Conservation (phyloP, 1,140 invertebrate genomes). For the Platorchestia sp. region DNA sequence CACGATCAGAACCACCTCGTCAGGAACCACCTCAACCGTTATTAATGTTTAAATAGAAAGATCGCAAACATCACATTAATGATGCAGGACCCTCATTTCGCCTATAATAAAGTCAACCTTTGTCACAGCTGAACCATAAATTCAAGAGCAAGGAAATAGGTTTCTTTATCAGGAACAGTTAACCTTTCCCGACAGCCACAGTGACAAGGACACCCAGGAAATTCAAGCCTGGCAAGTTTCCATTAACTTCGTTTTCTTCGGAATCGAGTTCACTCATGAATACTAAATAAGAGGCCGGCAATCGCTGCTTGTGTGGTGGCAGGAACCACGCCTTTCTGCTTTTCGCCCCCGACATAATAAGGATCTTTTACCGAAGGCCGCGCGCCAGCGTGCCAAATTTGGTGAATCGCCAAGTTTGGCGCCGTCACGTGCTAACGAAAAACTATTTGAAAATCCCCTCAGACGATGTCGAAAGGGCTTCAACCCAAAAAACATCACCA, state of each 20-base stretch:
- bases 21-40: too few relatives aligned
- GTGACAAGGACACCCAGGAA: slow-evolving; percentile 6
- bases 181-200: slow-evolving; percentile 16
- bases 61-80: too few relatives aligned
- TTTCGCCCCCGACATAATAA: slow-evolving; percentile 11
- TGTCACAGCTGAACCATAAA: background rate
- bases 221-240: background rate
- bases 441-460: too few relatives aligned
- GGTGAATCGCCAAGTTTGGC: background rate
- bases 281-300: background rate
- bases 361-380: slow-evolving; percentile 37
- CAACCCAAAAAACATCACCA: background rate
- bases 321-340: slow-evolving; percentile 26
- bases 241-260: slow-evolving; percentile 20
- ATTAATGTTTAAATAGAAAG: too few relatives aligned
- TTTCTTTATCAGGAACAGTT: background rate
- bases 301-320: background rate
- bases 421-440: too few relatives aligned
- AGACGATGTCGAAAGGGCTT: too few relatives aligned
- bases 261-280: slow-evolving; percentile 10
- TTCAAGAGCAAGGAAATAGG: background rate
- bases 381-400: background rate
- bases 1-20: too few relatives aligned
- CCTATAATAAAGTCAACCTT: background rate
- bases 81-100: too few relatives aligned